Conservation (phyloP, 2,797 vertebrate species). For the Chaunax sp. region DNA sequence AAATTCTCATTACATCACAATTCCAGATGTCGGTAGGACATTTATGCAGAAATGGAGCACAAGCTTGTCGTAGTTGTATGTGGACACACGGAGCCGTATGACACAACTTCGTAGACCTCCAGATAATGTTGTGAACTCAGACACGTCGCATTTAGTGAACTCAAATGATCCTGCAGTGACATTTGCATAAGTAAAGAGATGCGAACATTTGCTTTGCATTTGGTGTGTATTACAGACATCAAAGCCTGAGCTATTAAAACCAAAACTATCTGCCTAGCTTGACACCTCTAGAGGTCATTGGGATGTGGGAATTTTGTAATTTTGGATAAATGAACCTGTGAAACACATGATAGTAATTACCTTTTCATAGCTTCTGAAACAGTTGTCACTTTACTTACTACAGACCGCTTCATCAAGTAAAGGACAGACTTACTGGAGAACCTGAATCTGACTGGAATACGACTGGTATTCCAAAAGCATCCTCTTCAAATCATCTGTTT, state of each 20-base stretch:
- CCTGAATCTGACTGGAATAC: slow-evolving; percentile 72
- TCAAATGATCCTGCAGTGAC: no score
- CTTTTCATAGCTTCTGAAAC: neutral
- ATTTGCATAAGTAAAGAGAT: no score
- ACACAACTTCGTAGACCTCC: no score
- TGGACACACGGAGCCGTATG: no score
- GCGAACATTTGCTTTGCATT: no score
- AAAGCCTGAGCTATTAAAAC: slow-evolving; percentile 4
- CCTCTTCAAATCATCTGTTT: slow-evolving; percentile 69
- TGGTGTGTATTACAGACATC: neutral
- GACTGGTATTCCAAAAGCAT: slow-evolving; percentile 77
- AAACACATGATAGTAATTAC: neutral
- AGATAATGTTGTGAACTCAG: no score
- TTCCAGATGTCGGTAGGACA: no score
- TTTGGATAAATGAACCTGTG: neutral
- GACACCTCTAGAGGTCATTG: neutral
- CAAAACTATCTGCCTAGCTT: neutral
- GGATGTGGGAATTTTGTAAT: neutral
- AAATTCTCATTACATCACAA: no score
- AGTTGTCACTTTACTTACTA: neutral
- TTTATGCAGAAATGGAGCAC: no score
- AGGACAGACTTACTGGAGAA: slow-evolving; percentile 76
- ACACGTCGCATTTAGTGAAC: no score
- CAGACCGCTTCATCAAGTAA: neutral
- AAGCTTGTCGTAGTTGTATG: no score